Evolutionary conservation across 2,113 vertebrate species (phyloP), one percentile per base, ranked within the genome.

Genomic region (Otis tarda): DNA sequence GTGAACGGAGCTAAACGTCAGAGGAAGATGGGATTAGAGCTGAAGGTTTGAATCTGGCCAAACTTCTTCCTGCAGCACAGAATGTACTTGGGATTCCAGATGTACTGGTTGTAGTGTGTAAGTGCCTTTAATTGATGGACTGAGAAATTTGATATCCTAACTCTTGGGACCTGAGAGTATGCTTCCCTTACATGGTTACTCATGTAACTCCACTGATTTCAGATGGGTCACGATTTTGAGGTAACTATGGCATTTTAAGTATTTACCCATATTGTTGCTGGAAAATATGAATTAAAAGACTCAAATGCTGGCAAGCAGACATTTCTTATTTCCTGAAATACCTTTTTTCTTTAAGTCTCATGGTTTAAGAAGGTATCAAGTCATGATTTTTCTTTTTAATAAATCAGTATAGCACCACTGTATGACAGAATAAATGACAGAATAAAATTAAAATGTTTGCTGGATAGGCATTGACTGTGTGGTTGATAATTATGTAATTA

Each of bases 371-470:
- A 20, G 5, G 1, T 75, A 50, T 39, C 35, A 30, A 79, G 33
- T 60, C 0, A 2, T 53, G 7, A 35, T 75, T 87, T 61, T 74
- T 87, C 14, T 16, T 93, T 91, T 71, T 49, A 68, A 79, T 88
- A 52, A 57, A 52, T 67, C 25, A 43, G 3, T 74, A 27, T 55
- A 82, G 30, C 55, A 57, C 20, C n/a, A 41, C 11, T 45, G 10
- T 76, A 74, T 59, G n/a, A n/a, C n/a, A n/a, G n/a, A n/a, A n/a
- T n/a, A n/a, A n/a, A 4, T 33, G 43, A 55, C 4, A 68, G 37
- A 82, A 90, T 76, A 41, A 87, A 92, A 83, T 76, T n/a, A 65
- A 94, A 94, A 78, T 87, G 6, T 59, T 87, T 93, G 27, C 70
- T 85, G 50, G 16, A 35, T 75, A 88, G 18, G 12, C 47, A 37